These are phyloP conservation scores for Chiloscyllium plagiosum DNA, from an alignment of 2,113 vertebrate species.

Conservation along the genomic window DNA sequence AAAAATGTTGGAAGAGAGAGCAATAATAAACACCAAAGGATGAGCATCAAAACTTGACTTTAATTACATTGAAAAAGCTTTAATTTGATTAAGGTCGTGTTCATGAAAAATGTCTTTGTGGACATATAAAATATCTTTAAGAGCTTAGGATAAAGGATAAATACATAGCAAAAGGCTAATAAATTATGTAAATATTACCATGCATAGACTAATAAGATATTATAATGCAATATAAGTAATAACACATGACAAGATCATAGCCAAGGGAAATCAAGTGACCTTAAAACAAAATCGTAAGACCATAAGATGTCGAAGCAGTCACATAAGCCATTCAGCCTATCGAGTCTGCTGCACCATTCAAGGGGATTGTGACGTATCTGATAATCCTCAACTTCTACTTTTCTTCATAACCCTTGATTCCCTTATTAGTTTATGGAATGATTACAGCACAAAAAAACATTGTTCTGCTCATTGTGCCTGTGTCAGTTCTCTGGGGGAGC, in stretches of 20 bases:
- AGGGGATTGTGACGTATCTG: too few species aligned
- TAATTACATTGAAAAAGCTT: not conserved
- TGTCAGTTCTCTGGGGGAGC: not conserved
- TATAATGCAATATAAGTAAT: not conserved
- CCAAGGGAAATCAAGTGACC: not conserved
- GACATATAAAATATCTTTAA: not conserved
- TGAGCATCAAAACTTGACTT: not conserved
- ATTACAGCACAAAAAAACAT: too few species aligned
- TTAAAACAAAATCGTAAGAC: not conserved
- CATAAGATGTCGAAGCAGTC: too few species aligned
- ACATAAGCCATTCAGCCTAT: too few species aligned
- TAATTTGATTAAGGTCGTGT: not conserved
- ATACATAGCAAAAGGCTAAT: not conserved
- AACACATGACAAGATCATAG: not conserved
- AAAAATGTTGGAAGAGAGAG: not conserved
- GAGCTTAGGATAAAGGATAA: not conserved
- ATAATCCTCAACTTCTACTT: too few species aligned
- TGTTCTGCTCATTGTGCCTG: too few species aligned
- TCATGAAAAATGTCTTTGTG: not conserved
- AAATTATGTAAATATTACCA: not conserved
- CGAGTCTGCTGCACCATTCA: too few species aligned
- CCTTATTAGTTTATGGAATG: too few species aligned
- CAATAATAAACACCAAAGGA: not conserved
- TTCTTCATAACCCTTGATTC: too few species aligned
- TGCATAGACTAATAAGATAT: not conserved